phyloP scores from a whole-genome alignment of 2,113 vertebrate genomes.

The Seriola dumerili region DNA sequence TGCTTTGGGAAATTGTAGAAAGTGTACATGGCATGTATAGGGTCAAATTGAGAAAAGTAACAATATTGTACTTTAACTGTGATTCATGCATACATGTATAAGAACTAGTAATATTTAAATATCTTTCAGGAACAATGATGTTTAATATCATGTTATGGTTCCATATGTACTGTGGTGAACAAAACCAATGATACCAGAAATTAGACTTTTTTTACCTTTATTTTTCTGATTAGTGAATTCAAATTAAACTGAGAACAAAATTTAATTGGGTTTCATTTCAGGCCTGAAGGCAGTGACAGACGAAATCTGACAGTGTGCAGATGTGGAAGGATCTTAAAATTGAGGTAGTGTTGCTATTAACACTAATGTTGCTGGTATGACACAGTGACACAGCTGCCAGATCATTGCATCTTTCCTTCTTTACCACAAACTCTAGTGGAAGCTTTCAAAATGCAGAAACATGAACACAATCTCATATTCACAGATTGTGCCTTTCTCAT shows the following conservation, averaged over 20 bases:
- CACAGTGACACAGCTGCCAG: background rate
- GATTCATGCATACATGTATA: background rate
- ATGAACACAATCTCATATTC: background rate
- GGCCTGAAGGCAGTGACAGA: background rate
- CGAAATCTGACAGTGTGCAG: background rate
- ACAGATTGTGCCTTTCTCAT: background rate
- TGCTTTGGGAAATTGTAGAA: background rate
- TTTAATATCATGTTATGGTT: background rate
- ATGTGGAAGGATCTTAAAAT: background rate
- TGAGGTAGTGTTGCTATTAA: background rate
- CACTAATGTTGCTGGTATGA: background rate
- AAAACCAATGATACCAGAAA: background rate
- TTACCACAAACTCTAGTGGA: background rate
- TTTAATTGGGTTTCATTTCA: slow-evolving; percentile 31
- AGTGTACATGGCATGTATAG: background rate
- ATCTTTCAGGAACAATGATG: background rate
- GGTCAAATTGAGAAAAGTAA: background rate
- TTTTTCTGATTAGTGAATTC: background rate
- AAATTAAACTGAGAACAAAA: slow-evolving; percentile 1
- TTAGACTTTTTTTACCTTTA: background rate
- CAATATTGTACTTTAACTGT: background rate
- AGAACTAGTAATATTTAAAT: background rate
- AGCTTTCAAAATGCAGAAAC: slow-evolving; percentile 5
- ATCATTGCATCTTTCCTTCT: background rate
- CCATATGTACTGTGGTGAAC: background rate